These are phyloP conservation scores for Amphimedon queenslandica DNA, from an alignment of 37 sponge, comb jelly and placozoan species.

Conservation along the genomic window DNA sequence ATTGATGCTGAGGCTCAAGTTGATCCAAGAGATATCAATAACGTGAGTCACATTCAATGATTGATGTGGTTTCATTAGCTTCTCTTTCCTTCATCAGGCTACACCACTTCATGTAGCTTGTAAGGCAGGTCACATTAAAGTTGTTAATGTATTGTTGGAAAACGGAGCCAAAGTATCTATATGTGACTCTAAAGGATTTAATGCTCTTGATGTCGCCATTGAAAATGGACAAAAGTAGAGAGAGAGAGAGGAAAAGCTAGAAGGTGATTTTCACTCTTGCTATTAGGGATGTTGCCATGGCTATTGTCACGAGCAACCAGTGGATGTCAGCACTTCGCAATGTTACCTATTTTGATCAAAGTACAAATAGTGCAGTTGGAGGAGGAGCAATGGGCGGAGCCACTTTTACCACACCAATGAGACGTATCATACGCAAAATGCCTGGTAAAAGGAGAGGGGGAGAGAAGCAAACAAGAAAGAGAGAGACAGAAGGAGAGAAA, in stretches of 20 bases:
- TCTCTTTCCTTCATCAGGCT: slow-evolving; percentile 30
- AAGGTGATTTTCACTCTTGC: neutral
- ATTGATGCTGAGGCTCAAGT: slow-evolving; percentile 63
- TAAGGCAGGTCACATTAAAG: slow-evolving; percentile 50
- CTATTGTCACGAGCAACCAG: slow-evolving; percentile 41
- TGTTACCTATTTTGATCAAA: slow-evolving; percentile 11
- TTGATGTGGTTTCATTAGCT: neutral
- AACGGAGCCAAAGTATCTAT: slow-evolving; percentile 57
- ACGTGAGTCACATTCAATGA: slow-evolving; percentile 13
- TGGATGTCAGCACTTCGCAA: slow-evolving; percentile 74
- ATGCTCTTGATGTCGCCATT: slow-evolving; percentile 83
- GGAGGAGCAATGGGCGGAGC: neutral
- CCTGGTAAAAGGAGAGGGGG: slow-evolving; percentile 79
- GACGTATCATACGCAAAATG: slow-evolving; percentile 80
- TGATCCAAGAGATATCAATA: slow-evolving; percentile 59
- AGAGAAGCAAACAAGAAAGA: too few species aligned
- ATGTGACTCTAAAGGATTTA: slow-evolving; percentile 30
- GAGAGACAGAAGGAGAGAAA: too few species aligned
- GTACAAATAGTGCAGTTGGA: too few species aligned
- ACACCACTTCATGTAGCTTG: slow-evolving; percentile 90
- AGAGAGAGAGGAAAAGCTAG: slow-evolving; percentile 19
- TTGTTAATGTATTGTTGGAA: slow-evolving; percentile 54
- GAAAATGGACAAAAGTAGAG: slow-evolving; percentile 86
- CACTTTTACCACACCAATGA: slow-evolving; percentile 56
- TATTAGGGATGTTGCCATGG: slow-evolving; percentile 68